phyloP scores from a whole-genome alignment of 2,113 vertebrate species.

The Marcusenius ussheri region DNA sequence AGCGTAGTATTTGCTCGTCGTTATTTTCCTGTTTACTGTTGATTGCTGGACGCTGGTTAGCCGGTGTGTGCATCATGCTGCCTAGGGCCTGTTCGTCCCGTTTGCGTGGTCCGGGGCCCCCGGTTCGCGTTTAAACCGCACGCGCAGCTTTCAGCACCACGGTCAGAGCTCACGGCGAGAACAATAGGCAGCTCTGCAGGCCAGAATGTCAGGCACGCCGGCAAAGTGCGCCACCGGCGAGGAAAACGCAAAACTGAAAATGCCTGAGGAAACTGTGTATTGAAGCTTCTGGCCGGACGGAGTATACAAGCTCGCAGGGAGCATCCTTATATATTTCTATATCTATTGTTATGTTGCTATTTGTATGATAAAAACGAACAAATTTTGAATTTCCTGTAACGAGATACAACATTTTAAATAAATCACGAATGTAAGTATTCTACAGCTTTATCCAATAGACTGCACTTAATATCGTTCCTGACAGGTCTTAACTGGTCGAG shows the following conservation, averaged over 20 bases:
- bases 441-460: neutral
- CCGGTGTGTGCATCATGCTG: neutral
- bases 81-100: neutral
- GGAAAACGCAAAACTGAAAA: slow-evolving; percentile 12
- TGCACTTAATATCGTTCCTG: neutral
- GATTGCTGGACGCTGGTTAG: neutral
- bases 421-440: neutral
- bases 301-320: neutral
- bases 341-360: neutral
- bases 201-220: slow-evolving; percentile 40
- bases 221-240: neutral
- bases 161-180: slow-evolving; percentile 63
- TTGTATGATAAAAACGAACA: neutral
- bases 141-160: slow-evolving; percentile 60
- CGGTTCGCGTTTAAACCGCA: neutral
- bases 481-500: neutral
- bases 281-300: neutral
- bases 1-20: neutral
- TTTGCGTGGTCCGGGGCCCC: slow-evolving; percentile 15
- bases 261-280: neutral
- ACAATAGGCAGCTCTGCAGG: slow-evolving; percentile 57
- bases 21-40: neutral
- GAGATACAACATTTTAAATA: neutral
- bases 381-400: neutral
- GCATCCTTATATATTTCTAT: neutral